Base-by-base conservation (phyloP, 2,888 invertebrate genomes). In the Neria commutata region DNA sequence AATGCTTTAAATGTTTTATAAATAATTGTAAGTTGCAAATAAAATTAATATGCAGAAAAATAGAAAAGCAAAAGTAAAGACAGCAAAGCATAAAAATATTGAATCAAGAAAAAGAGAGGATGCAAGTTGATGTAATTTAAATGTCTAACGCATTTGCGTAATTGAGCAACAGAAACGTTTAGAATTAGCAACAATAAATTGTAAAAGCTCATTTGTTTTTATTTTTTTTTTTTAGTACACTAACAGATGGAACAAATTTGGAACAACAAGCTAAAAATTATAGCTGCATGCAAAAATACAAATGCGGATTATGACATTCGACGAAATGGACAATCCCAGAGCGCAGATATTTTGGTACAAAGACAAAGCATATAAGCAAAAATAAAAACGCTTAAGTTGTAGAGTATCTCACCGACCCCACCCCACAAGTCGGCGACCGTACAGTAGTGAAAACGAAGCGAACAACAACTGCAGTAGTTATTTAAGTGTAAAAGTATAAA, bases 331-430 rank as follows among this genome's bases (percentile, higher is more conserved):
- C 61, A 64, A 67, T 67, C 67, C 62, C 65, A 60, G 64, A 66
- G 65, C 63, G 63, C 67, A 63, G 65, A 67, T 64, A 62, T 60
- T 59, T 62, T 63, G 67, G 65, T 64, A 67, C 67, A 67, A 67
- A 67, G 52, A 24, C 23, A 52, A 48, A 23, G n/a, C 3, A 26
- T 19, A n/a, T n/a, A n/a, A n/a, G n/a, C n/a, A n/a, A n/a, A n/a
- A n/a, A n/a, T n/a, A n/a, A n/a, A n/a, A n/a, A n/a, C n/a, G n/a
- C n/a, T n/a, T n/a, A n/a, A n/a, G n/a, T n/a, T n/a, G 5, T 42
- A 14, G 37, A 14, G 37, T 14, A 37, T 37, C n/a, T 23, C 25
- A 4, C 16, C n/a, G 16, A 51, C 16, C 10, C 33, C n/a, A 17
- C n/a, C n/a, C n/a, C n/a, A n/a, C n/a, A n/a, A n/a, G n/a, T n/a